phyloP scores from a whole-genome alignment of 2,113 vertebrate species.

The Strigops habroptila region DNA sequence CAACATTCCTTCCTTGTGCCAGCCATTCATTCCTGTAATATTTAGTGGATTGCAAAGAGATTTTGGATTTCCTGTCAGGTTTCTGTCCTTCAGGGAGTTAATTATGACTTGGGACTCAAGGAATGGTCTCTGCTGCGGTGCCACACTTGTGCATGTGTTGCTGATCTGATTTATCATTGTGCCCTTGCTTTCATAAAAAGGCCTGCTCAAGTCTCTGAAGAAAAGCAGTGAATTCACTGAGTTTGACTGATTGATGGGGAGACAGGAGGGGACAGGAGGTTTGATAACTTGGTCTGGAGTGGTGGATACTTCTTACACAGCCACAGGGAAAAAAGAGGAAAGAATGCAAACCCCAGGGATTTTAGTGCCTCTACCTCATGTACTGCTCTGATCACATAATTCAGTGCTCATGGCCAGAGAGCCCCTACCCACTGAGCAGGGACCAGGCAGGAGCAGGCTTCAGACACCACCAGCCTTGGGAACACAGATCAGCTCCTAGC shows the following conservation, averaged over 20 bases:
- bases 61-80: constrained; percentile 43
- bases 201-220: neutral
- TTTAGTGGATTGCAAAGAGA: constrained; percentile 31
- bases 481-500: neutral
- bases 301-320: neutral
- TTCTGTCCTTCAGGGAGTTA: constrained; percentile 30
- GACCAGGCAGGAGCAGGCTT: neutral
- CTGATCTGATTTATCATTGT: neutral
- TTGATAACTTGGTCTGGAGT: neutral
- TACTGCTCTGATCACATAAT: fast-evolving
- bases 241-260: neutral
- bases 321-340: neutral
- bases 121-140: neutral
- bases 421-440: neutral
- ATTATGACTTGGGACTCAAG: neutral
- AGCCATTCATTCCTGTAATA: constrained; percentile 42
- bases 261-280: neutral
- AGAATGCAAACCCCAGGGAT: neutral
- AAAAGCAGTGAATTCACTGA: neutral
- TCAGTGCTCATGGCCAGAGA: fast-evolving
- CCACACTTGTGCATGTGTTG: neutral
- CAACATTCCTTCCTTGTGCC: constrained; percentile 28
- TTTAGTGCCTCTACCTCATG: neutral
- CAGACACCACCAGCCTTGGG: neutral
- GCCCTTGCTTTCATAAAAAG: neutral